Evolutionary conservation across 2,113 vertebrate genomes (phyloP).

Genomic region (Octodon degus): DNA sequence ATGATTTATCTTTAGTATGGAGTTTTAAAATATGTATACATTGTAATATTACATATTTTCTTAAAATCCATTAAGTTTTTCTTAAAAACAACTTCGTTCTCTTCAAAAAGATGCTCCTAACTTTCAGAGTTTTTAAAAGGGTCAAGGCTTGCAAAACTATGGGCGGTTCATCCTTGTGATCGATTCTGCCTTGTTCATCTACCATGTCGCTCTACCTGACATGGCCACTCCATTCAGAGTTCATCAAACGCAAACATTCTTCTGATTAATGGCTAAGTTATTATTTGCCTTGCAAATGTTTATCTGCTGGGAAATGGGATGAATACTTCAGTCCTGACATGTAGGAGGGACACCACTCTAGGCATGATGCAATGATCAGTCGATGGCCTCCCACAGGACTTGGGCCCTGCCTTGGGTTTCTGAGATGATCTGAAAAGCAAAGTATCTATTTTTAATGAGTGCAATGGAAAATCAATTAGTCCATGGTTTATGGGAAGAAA

Average conservation of each 20-base stretch:
- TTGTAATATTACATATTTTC: constrained; percentile 22
- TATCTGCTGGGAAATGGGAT: constrained; percentile 86
- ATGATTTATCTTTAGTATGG: not conserved
- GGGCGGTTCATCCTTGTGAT: constrained; percentile 4
- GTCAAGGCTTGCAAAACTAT: constrained; percentile 64
- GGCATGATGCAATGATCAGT: constrained; percentile 86
- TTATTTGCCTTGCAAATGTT: constrained; percentile 90
- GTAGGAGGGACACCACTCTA: constrained; percentile 76
- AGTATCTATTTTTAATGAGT: constrained; percentile 90
- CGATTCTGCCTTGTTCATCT: constrained; percentile 80
- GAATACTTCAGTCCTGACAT: constrained; percentile 86
- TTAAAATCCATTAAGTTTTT: constrained; percentile 30
- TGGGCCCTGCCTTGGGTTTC: constrained; percentile 80
- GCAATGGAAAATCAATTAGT: constrained; percentile 87
- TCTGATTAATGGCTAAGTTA: constrained; percentile 89
- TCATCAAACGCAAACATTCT: constrained; percentile 84
- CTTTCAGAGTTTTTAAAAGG: constrained; percentile 70
- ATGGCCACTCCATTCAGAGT: constrained; percentile 85
- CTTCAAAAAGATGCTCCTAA: constrained; percentile 22
- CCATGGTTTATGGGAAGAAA: constrained; percentile 81
- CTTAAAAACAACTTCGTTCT: not conserved
- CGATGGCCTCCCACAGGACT: constrained; percentile 86
- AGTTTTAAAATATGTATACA: constrained; percentile 42
- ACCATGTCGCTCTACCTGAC: constrained; percentile 83
- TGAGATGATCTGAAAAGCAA: constrained; percentile 85